phyloP scores from a whole-genome alignment of 2,888 invertebrate genomes.

The Tenthredo amoena region DNA sequence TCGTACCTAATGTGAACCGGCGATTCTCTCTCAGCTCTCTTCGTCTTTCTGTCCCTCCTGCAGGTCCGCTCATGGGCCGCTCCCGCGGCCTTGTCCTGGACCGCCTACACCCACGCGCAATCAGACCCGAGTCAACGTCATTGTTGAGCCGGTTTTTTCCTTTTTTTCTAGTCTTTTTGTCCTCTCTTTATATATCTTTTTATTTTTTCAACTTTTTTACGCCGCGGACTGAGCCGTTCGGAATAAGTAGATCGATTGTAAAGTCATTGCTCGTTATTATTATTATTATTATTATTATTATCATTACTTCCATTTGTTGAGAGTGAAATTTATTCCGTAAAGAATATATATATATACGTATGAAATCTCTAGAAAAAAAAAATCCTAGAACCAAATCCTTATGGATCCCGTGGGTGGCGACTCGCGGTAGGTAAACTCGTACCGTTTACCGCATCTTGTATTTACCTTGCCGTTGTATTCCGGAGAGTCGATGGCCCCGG shows the following conservation, averaged over 20 bases:
- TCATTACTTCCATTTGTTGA: not conserved
- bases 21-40: not conserved
- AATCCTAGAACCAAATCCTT: not conserved
- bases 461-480: not conserved
- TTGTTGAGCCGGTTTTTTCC: slow-evolving; percentile 5
- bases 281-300: not conserved
- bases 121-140: slow-evolving; percentile 42
- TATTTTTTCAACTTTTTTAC: not conserved
- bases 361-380: not conserved
- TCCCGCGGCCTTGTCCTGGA: slow-evolving; percentile 47
- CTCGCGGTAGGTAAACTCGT: not conserved
- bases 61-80: slow-evolving; percentile 24
- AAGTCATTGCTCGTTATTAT: not conserved
- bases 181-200: not conserved
- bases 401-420: not conserved
- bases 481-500: not conserved
- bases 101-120: slow-evolving; percentile 47
- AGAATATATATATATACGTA: not conserved
- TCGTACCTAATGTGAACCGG: not conserved
- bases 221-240: not conserved
- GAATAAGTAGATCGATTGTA: slow-evolving; percentile 12
- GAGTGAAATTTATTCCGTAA: not conserved
- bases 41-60: slow-evolving; percentile 28
- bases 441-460: not conserved
- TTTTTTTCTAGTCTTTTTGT: not conserved